A percentile compares a stretch with the other conserved stretches of the same genome.
Conservation (phyloP, 2,888 invertebrate species). For the Lacanobia oleracea region DNA sequence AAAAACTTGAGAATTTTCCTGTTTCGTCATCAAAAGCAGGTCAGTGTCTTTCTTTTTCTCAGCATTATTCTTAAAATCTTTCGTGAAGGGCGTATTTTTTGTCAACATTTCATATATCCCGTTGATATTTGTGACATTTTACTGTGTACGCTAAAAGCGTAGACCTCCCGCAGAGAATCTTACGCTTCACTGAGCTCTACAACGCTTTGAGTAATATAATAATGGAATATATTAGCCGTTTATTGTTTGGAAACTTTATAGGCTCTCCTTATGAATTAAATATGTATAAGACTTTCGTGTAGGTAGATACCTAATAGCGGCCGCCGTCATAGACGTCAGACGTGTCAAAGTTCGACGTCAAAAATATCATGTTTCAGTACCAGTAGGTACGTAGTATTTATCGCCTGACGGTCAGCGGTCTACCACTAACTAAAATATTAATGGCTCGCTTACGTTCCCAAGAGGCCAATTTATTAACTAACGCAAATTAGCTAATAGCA, state of each 20-base stretch:
- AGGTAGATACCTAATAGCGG: background rate
- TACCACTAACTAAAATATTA: constrained; percentile 46
- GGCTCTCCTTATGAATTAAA: background rate
- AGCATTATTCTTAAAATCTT: background rate
- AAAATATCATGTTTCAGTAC: constrained; percentile 14
- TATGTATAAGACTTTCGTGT: background rate
- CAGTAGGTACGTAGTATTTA: background rate
- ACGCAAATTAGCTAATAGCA: constrained; percentile 9
- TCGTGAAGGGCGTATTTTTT: background rate
- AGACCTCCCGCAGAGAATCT: constrained; percentile 31
- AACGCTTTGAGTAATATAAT: constrained; percentile 28
- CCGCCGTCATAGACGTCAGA: background rate
- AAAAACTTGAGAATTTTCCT: background rate
- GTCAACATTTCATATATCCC: constrained; percentile 14
- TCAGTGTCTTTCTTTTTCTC: background rate
- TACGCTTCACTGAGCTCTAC: constrained; percentile 28
- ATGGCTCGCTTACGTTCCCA: constrained; percentile 21
- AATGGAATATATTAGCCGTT: constrained; percentile 13
- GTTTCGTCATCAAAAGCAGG: background rate
- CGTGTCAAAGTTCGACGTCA: constrained; percentile 15
- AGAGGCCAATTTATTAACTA: constrained; percentile 8
- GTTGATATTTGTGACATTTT: constrained; percentile 27
- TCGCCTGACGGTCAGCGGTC: background rate
- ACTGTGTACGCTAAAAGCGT: constrained; percentile 23
- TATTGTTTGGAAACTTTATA: constrained; percentile 1